Conservation (phyloP, 2,888 invertebrate genomes). For the Chymomyza amoena region DNA sequence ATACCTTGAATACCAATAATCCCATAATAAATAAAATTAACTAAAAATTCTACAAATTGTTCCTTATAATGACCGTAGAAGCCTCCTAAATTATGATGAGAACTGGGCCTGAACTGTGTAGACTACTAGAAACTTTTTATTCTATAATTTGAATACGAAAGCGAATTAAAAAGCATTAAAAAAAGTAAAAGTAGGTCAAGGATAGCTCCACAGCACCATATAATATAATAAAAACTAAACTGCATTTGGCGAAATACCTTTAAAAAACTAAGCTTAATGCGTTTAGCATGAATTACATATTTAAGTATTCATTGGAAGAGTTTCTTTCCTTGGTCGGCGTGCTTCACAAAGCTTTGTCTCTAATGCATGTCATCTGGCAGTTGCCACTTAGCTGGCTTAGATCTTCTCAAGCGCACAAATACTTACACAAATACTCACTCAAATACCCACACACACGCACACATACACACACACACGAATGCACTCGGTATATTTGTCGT, state of each 20-base stretch:
- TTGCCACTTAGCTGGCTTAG: background rate
- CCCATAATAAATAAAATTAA: too few species aligned
- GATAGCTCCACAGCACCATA: too few species aligned
- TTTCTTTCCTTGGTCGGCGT: background rate
- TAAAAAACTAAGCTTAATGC: background rate
- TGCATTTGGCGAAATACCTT: background rate
- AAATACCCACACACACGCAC: conserved; percentile 1
- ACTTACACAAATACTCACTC: background rate
- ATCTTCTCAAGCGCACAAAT: conserved; percentile 9
- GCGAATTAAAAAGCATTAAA: too few species aligned
- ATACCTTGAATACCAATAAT: too few species aligned
- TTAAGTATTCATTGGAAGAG: background rate
- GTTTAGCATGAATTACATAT: background rate
- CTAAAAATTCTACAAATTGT: too few species aligned
- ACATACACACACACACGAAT: conserved; percentile 1
- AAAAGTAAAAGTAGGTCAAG: too few species aligned
- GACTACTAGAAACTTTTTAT: too few species aligned
- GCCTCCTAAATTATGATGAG: too few species aligned
- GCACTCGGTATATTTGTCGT: conserved; percentile 14
- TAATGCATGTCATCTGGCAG: background rate
- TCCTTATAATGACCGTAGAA: too few species aligned
- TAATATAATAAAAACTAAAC: too few species aligned
- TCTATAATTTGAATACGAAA: too few species aligned
- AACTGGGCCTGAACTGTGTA: too few species aligned
- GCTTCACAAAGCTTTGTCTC: background rate